Conservation (phyloP, 2,113 vertebrate species). For the Protobothrops flavoviridis region DNA sequence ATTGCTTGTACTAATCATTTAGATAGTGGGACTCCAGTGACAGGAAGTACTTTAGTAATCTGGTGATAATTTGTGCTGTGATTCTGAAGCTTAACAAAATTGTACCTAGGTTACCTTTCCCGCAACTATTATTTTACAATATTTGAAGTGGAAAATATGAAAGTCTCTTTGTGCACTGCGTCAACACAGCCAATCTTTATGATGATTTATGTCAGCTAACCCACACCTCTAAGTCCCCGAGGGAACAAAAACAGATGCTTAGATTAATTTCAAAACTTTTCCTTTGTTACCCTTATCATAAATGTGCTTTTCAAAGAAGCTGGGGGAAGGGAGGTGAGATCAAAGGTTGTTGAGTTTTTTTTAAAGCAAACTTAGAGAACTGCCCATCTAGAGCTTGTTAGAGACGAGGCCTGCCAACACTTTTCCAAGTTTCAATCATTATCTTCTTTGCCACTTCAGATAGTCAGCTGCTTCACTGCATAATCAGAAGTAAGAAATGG, state of each 20-base stretch:
- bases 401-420: not conserved
- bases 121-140: conserved; percentile 19
- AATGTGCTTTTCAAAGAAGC: not conserved
- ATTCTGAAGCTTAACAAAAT: not conserved
- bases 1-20: not conserved
- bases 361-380: not conserved
- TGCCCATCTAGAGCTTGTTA: not conserved
- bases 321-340: not conserved
- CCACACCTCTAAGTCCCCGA: not conserved
- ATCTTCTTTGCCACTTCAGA: conserved; percentile 9
- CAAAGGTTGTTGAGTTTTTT: not conserved
- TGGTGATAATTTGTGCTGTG: not conserved
- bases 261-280: not conserved
- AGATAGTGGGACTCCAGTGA: not conserved
- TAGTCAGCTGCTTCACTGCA: not conserved
- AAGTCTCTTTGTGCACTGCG: not conserved
- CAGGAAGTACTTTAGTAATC: not conserved
- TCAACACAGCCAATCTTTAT: not conserved
- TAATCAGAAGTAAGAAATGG: not conserved
- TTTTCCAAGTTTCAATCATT: not conserved
- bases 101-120: not conserved
- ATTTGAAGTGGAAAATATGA: not conserved
- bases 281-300: conserved; percentile 12
- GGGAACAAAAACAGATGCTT: not conserved
- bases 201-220: not conserved